Percentiles rank a stretch among this genome's conserved stretches.
Evolutionary conservation across 2,888 invertebrate genomes (phyloP).

Genomic region (Melanchra persicariae): DNA sequence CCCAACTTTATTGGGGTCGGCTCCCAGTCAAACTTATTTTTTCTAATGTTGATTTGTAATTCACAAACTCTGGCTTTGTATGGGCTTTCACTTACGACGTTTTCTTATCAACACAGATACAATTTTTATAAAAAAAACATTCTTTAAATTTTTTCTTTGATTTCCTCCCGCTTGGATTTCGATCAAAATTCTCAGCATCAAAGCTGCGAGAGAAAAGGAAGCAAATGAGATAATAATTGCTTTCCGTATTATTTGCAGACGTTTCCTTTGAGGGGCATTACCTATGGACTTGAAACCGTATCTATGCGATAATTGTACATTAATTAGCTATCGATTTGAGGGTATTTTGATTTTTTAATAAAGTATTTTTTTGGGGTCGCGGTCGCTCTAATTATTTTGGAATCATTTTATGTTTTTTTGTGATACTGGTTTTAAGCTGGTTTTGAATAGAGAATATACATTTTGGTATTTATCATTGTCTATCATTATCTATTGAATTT

Average conservation of each 20-base stretch:
- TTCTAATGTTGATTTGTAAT: neutral
- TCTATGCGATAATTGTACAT: constrained; percentile 72
- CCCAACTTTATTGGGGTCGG: too few relatives aligned
- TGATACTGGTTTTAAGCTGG: neutral
- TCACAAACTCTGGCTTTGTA: too few relatives aligned
- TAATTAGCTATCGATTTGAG: constrained; percentile 75
- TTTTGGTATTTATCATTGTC: constrained; percentile 3
- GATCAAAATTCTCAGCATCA: constrained; percentile 85
- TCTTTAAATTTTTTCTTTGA: constrained; percentile 83
- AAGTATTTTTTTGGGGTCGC: constrained; percentile 18
- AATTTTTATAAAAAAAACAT: constrained; percentile 73
- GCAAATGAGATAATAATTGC: constrained; percentile 87
- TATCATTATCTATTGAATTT: neutral
- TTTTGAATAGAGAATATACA: neutral
- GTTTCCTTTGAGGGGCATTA: constrained; percentile 74
- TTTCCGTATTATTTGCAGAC: constrained; percentile 81
- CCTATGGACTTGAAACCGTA: constrained; percentile 62
- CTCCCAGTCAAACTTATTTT: neutral
- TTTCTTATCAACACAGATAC: constrained; percentile 12
- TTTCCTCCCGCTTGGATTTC: constrained; percentile 81
- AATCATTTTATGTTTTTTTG: constrained; percentile 17
- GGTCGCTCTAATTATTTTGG: constrained; percentile 45
- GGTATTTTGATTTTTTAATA: constrained; percentile 44
- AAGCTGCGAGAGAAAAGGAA: constrained; percentile 78
- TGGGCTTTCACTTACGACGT: constrained; percentile 22